These are phyloP conservation scores for Empidonax traillii DNA, from an alignment of 2,113 vertebrate species.

Conservation along the genomic window DNA sequence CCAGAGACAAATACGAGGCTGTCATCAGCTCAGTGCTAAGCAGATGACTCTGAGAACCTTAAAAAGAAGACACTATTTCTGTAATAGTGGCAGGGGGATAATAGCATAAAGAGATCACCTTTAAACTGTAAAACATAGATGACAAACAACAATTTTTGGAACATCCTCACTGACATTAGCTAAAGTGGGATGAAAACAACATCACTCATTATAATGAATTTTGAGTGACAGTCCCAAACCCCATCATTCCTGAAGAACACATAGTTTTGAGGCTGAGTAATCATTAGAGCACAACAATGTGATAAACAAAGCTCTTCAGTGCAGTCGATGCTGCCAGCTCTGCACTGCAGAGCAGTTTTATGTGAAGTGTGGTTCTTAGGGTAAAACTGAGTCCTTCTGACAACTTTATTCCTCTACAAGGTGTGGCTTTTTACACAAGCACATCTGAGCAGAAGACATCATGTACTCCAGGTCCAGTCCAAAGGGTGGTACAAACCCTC, in stretches of 20 bases:
- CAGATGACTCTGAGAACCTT: constrained; percentile 17
- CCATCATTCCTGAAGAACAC: neutral
- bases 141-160: constrained; percentile 48
- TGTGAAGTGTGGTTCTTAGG: neutral
- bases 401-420: neutral
- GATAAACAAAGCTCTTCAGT: constrained; percentile 37
- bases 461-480: neutral
- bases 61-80: constrained; percentile 35
- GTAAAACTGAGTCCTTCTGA: neutral
- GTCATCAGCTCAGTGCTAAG: neutral
- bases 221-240: constrained; percentile 49
- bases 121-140: neutral
- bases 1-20: neutral
- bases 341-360: neutral
- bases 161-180: constrained; percentile 1
- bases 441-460: neutral
- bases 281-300: constrained; percentile 1
- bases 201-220: constrained; percentile 19
- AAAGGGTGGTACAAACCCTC: neutral
- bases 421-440: neutral
- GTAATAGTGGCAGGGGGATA: neutral
- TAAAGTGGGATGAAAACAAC: constrained; percentile 20
- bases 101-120: constrained; percentile 1
- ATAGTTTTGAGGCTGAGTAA: constrained; percentile 43
- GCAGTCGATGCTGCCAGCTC: neutral